These are phyloP conservation scores for Lasiommata megera DNA, from an alignment of 2,888 invertebrate genomes.

Conservation along the genomic window DNA sequence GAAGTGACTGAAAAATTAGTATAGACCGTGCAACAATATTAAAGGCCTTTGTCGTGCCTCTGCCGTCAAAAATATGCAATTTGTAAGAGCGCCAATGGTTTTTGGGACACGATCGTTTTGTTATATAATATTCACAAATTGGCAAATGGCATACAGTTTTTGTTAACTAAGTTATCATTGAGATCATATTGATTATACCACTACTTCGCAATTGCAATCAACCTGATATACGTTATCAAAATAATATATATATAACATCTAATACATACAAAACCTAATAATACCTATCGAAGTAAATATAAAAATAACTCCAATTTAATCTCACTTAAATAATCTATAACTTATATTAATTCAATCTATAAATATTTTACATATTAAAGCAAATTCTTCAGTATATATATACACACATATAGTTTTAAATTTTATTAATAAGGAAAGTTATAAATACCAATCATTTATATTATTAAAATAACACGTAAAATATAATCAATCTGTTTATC, in stretches of 20 bases:
- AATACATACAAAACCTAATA: slow-evolving; percentile 36
- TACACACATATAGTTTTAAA: background rate
- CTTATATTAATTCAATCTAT: slow-evolving; percentile 46
- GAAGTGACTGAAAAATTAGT: too few species aligned
- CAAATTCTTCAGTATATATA: slow-evolving; percentile 28
- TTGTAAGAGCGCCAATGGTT: background rate
- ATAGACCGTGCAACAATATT: too few species aligned
- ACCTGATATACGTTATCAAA: slow-evolving; percentile 27
- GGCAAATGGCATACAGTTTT: slow-evolving; percentile 36
- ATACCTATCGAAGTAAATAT: slow-evolving; percentile 49
- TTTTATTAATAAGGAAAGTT: slow-evolving; percentile 13
- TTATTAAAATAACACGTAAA: slow-evolving; percentile 12
- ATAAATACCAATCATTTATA: slow-evolving; percentile 17
- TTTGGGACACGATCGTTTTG: background rate
- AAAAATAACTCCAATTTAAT: slow-evolving; percentile 72
- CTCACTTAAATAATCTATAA: slow-evolving; percentile 62
- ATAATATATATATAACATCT: slow-evolving; percentile 23
- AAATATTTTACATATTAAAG: slow-evolving; percentile 35
- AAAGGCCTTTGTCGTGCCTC: too few species aligned
- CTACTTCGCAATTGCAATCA: slow-evolving; percentile 32
- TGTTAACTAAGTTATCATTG: slow-evolving; percentile 40
- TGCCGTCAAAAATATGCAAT: too few species aligned
- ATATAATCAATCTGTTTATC: slow-evolving; percentile 5
- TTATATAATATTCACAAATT: slow-evolving; percentile 17
- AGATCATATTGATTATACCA: slow-evolving; percentile 39